Evolutionary conservation across 2,113 vertebrate species (phyloP), one percentile per base, ranked within the genome.

Genomic region (Hemibagrus wyckioides): DNA sequence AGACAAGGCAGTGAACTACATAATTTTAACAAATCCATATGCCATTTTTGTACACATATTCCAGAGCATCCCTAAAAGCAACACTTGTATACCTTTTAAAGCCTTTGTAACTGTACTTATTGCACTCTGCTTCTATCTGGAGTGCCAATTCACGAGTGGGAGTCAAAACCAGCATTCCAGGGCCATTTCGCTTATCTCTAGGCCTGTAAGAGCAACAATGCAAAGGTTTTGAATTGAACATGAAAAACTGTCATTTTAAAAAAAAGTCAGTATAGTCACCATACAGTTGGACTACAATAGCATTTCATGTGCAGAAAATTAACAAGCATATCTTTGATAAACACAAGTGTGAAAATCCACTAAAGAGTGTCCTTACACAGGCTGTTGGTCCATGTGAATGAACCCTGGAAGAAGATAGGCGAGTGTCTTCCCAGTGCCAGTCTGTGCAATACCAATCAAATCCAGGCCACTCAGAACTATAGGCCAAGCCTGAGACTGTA

Each of bases 361-460:
- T 80, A 19, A 65, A 71, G 25, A 48, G 2, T 41, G 73, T 21
- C 44, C 97, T 96, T 95, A 99, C 98, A 96, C 7, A 82, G 96
- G 95, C 56, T 99, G 98, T 83, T 94, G 96, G 81, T 97, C 97
- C 94, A 99, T 95, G 90, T 99, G 98, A 92, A 99, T 97, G 92
- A 99, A 98, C 85, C 98, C 98, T 44, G 98, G 98, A 89, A 99
- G 95, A 89, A 99, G 94, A 92, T 99, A 99, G 0, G 96, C 95
- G 87, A 99, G 89, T 0, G 98, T 99, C 93, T 99, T 99, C 71
- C 98, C 98, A 0, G 98, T 99, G 88, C 98, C 98, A 0, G 98
- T 99, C 91, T 99, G 98, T 69, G 98, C 97, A 67, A 99, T 97
- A 80, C 96, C 98, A 90, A 99, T 99, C 82, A 99, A 94, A 94